Percentiles rank a stretch among this genome's conserved stretches.
Conservation (phyloP, 35 echinoderm and acorn worm species). For the Amphiura filiformis region DNA sequence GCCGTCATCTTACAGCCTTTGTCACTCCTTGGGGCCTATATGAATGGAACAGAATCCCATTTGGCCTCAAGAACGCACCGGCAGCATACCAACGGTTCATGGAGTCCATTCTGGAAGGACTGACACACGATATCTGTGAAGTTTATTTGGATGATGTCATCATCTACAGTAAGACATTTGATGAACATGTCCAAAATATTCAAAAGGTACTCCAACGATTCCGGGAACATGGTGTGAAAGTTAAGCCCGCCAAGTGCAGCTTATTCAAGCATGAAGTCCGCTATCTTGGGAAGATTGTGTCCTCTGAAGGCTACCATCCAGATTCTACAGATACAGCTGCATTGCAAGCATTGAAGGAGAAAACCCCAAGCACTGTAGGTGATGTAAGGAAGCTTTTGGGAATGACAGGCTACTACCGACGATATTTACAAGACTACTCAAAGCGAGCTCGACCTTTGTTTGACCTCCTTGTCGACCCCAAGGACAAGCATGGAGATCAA, state of each 20-base stretch:
- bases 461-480: neutral
- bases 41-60: conserved; percentile 43
- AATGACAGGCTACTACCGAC: conserved; percentile 54
- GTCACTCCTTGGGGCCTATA: conserved; percentile 62
- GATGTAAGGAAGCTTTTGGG: conserved; percentile 32
- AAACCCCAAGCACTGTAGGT: conserved; percentile 14
- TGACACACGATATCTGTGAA: conserved; percentile 52
- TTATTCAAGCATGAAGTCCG: conserved; percentile 41
- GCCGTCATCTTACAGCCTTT: neutral
- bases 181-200: conserved; percentile 38
- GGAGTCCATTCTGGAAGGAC: conserved; percentile 26
- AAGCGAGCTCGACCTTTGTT: conserved; percentile 54
- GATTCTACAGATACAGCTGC: conserved; percentile 34
- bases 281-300: conserved; percentile 43
- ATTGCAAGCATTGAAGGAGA: conserved; percentile 20
- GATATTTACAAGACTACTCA: conserved; percentile 39
- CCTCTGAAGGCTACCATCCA: conserved; percentile 15
- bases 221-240: conserved; percentile 46
- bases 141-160: conserved; percentile 46
- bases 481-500: too few relatives aligned
- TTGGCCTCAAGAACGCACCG: conserved; percentile 55
- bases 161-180: conserved; percentile 37
- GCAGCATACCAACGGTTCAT: conserved; percentile 31
- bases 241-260: conserved; percentile 53
- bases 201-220: conserved; percentile 26